A percentile compares a stretch with the other conserved stretches of the same genome.
Conservation (phyloP, 2,113 vertebrate genomes). For the Thymallus thymallus region DNA sequence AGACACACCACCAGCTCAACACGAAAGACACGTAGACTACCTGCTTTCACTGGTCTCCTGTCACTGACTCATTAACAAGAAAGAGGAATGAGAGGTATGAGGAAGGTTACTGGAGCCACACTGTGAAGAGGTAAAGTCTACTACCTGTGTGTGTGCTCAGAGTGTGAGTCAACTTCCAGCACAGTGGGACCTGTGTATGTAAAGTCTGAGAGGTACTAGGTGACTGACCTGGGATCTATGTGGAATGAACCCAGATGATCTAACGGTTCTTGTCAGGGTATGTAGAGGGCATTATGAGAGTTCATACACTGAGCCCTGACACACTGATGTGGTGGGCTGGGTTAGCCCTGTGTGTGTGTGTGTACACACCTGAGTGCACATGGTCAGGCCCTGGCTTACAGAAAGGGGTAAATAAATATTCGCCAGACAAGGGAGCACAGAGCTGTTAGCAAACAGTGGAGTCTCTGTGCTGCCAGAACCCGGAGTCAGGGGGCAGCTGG, state of each 20-base stretch:
- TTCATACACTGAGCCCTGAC: slow-evolving; percentile 16
- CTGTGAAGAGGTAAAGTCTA: not conserved
- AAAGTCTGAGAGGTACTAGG: no score
- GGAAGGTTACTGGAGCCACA: not conserved
- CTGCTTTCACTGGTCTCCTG: not conserved
- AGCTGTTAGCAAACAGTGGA: slow-evolving; percentile 26
- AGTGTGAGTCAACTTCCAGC: not conserved
- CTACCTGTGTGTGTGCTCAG: not conserved
- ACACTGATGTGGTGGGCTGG: no score
- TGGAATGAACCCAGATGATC: not conserved
- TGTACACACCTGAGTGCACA: no score
- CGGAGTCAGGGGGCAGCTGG: not conserved
- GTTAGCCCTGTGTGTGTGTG: not conserved
- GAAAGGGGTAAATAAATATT: no score
- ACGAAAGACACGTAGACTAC: not conserved
- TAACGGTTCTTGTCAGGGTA: not conserved
- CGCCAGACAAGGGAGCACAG: no score
- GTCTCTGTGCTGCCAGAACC: slow-evolving; percentile 11
- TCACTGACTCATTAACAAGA: not conserved
- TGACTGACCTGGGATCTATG: no score
- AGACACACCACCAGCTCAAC: not conserved
- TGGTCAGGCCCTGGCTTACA: no score
- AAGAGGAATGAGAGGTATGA: slow-evolving; percentile 4
- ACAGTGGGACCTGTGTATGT: not conserved
- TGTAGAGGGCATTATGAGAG: not conserved